phyloP scores from a whole-genome alignment of 2,888 invertebrate genomes.

The Drosophila kanekoi region DNA sequence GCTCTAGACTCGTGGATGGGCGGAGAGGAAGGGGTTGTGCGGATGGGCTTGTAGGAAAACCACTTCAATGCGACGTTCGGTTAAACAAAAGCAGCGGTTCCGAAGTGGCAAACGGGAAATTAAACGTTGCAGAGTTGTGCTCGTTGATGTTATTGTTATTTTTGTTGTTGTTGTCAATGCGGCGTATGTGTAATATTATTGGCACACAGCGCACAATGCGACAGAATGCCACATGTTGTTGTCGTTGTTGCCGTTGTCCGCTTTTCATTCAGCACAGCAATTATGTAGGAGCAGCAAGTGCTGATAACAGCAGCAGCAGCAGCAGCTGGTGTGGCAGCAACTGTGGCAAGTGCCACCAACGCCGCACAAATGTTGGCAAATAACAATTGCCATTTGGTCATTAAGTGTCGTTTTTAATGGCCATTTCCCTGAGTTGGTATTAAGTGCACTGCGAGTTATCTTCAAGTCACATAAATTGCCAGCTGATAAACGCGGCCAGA shows the following conservation, averaged over 20 bases:
- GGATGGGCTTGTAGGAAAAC: conserved; percentile 26
- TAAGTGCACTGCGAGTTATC: conserved; percentile 75
- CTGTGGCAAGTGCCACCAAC: conserved; percentile 2
- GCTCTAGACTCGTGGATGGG: conserved; percentile 29
- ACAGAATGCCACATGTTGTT: conserved; percentile 33
- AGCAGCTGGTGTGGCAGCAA: conserved; percentile 4
- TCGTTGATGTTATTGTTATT: not conserved
- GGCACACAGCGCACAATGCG: conserved; percentile 58
- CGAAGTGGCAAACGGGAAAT: conserved; percentile 52
- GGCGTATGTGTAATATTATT: conserved; percentile 78
- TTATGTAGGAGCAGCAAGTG: conserved; percentile 44
- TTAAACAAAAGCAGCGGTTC: conserved; percentile 46
- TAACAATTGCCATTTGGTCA: conserved; percentile 60
- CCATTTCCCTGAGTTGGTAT: conserved; percentile 66
- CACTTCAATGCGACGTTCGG: conserved; percentile 58
- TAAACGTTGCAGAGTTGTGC: conserved; percentile 49
- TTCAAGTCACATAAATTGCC: conserved; percentile 77
- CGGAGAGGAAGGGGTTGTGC: not conserved
- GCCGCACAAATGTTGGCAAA: conserved; percentile 40
- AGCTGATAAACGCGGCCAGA: conserved; percentile 65
- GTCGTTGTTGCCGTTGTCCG: conserved; percentile 26
- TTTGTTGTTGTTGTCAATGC: conserved; percentile 48
- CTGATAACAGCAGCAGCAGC: conserved; percentile 47
- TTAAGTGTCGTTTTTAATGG: conserved; percentile 74
- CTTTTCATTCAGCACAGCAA: conserved; percentile 47